phyloP scores from a whole-genome alignment of 2,113 vertebrate species.

The Gasterosteus aculeatus region DNA sequence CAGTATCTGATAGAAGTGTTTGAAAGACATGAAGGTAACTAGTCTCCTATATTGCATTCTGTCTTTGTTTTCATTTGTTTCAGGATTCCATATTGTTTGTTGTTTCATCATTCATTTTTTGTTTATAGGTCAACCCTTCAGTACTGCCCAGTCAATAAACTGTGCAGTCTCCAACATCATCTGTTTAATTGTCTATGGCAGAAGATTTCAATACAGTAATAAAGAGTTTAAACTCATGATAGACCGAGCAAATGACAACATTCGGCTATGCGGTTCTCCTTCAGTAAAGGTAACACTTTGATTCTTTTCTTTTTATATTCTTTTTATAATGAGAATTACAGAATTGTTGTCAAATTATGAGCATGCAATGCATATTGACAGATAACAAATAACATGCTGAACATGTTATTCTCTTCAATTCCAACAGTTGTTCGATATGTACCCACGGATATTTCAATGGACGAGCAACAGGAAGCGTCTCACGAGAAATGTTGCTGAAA shows the following conservation, averaged over 20 bases:
- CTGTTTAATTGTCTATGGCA: constrained; percentile 1
- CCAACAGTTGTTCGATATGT: background rate
- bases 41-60: background rate
- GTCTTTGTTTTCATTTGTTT: too few relatives aligned
- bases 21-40: constrained; percentile 1
- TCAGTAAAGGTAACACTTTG: background rate
- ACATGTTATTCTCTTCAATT: background rate
- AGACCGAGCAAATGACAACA: background rate
- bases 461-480: background rate
- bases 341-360: too few relatives aligned
- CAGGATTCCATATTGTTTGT: background rate
- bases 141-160: background rate
- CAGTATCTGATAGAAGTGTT: background rate
- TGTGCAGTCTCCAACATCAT: background rate
- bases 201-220: constrained; percentile 1
- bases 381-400: background rate
- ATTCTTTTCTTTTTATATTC: background rate
- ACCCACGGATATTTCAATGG: background rate
- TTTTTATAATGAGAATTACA: background rate
- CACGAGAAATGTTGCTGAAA: background rate
- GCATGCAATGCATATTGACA: too few relatives aligned
- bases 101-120: background rate
- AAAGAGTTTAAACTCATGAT: background rate
- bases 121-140: background rate
- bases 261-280: background rate